Evolutionary conservation across 2,888 invertebrate genomes (phyloP).

Genomic region (Idaea biselata): DNA sequence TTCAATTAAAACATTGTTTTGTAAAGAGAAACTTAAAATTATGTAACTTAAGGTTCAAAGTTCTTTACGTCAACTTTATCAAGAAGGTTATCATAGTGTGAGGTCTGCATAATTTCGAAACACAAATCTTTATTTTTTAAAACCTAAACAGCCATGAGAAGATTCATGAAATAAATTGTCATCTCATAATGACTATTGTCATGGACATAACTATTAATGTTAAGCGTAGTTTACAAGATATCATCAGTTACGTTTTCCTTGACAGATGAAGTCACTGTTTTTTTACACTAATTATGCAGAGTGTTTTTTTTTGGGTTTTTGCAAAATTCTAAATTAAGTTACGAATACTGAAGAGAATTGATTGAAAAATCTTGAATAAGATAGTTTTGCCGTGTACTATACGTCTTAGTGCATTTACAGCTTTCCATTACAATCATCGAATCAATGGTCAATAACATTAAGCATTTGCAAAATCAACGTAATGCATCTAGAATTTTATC

Average conservation of each 20-base stretch:
- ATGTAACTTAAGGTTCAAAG: conserved; percentile 23
- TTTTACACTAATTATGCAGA: conserved; percentile 61
- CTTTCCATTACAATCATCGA: too few species aligned
- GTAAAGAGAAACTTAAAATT: neutral
- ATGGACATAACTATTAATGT: conserved; percentile 62
- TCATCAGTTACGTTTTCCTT: conserved; percentile 63
- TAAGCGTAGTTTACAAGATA: conserved; percentile 69
- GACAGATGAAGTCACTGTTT: conserved; percentile 61
- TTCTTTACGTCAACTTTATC: conserved; percentile 32
- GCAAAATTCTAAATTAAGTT: too few species aligned
- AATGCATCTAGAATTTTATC: too few species aligned
- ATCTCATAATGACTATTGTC: conserved; percentile 58
- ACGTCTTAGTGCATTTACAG: too few species aligned
- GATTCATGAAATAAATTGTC: conserved; percentile 66
- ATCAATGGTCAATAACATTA: too few species aligned
- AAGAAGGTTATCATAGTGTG: conserved; percentile 60
- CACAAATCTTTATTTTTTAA: conserved; percentile 41
- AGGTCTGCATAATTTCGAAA: conserved; percentile 54
- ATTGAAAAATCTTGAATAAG: too few species aligned
- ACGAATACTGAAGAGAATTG: too few species aligned
- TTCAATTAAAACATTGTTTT: conserved; percentile 53
- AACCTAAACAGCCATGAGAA: conserved; percentile 47
- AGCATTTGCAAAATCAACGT: too few species aligned
- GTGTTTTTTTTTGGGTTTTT: neutral
- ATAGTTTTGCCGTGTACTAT: too few species aligned